These are phyloP conservation scores for Tortrix viridana DNA, from an alignment of 2,888 invertebrate species.

Conservation along the genomic window DNA sequence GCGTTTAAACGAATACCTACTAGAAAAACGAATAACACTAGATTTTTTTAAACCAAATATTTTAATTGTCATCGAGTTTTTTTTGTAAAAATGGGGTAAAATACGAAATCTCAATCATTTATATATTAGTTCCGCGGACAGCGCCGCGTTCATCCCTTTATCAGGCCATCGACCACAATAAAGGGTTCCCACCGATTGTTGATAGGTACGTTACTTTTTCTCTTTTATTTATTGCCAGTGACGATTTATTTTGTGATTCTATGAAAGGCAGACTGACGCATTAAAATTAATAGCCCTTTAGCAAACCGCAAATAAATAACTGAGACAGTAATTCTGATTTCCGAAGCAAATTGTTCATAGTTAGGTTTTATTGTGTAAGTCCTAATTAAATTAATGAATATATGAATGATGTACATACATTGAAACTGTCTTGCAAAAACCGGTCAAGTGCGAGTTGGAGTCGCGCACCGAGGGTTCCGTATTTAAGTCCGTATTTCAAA, in stretches of 20 bases:
- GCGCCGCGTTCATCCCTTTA: constrained; percentile 79
- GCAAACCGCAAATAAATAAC: constrained; percentile 54
- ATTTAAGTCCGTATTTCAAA: too few species aligned
- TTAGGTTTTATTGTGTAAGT: neutral
- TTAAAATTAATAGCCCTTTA: constrained; percentile 61
- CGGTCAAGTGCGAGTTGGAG: too few species aligned
- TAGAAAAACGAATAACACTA: too few species aligned
- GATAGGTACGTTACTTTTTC: constrained; percentile 59
- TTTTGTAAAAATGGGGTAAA: constrained; percentile 53
- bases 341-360: neutral
- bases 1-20: too few species aligned
- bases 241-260: constrained; percentile 67
- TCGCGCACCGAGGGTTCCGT: too few species aligned
- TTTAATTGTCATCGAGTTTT: constrained; percentile 37
- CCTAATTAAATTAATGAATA: too few species aligned
- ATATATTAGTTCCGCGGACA: constrained; percentile 83
- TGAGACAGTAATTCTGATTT: constrained; percentile 12
- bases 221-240: constrained; percentile 65
- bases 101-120: constrained; percentile 82
- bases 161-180: constrained; percentile 78
- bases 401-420: too few species aligned
- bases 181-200: constrained; percentile 75
- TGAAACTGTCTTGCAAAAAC: too few species aligned
- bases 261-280: constrained; percentile 54
- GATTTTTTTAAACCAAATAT: neutral